These are phyloP conservation scores for Tenodera sinensis DNA, from an alignment of 2,888 invertebrate genomes.

Conservation along the genomic window DNA sequence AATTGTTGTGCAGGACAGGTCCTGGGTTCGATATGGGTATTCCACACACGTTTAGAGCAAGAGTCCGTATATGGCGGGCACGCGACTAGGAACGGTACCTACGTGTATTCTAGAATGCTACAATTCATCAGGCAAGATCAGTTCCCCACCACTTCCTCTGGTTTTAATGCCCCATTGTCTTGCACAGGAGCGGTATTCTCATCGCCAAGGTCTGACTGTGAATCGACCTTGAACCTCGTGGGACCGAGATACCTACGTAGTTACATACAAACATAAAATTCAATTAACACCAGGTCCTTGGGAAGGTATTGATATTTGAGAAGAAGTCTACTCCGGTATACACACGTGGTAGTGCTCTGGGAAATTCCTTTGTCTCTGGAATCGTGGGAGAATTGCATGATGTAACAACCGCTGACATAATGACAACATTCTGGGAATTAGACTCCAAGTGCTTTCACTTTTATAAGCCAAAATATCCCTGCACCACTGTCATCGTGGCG, in stretches of 20 bases:
- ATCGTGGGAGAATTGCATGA: background rate
- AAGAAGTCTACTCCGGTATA: background rate
- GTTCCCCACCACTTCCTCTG: background rate
- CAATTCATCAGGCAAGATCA: conserved; percentile 20
- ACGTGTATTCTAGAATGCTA: background rate
- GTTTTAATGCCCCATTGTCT: conserved; percentile 25
- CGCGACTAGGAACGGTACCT: background rate
- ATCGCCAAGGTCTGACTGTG: conserved; percentile 9
- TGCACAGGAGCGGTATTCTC: conserved; percentile 15
- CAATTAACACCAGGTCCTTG: background rate
- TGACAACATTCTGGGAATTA: background rate
- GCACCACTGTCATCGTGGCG: no score
- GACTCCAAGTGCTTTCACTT: background rate
- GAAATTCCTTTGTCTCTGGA: background rate
- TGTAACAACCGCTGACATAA: background rate
- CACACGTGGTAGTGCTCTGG: background rate
- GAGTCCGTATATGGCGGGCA: background rate
- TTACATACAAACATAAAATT: background rate
- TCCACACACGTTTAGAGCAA: background rate
- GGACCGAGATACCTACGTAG: background rate
- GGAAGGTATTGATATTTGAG: background rate
- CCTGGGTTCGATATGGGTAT: background rate
- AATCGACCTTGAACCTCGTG: conserved; percentile 7
- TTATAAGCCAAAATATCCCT: background rate
- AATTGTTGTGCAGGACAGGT: background rate